phyloP scores from a whole-genome alignment of 2,797 vertebrate genomes.

The Prionace glauca region DNA sequence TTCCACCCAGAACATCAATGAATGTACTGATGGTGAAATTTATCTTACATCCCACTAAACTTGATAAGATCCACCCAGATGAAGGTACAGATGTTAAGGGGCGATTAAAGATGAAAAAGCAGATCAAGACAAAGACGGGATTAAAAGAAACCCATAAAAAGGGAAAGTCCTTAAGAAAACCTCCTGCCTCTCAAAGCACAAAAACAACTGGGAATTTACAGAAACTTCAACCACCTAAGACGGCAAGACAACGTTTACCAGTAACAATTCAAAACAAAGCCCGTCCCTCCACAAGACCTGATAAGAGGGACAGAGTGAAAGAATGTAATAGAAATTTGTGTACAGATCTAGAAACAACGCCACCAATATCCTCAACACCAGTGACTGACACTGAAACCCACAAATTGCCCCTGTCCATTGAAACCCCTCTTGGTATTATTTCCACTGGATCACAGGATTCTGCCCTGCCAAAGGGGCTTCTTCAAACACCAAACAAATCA shows the following conservation, averaged over 20 bases:
- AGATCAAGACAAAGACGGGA: not conserved
- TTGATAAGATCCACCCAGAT: slow-evolving; percentile 64
- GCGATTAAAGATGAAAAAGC: not conserved
- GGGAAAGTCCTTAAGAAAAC: not conserved
- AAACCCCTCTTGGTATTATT: not conserved
- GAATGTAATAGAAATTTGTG: not conserved
- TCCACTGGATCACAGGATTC: not conserved
- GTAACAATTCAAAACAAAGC: not conserved
- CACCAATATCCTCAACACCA: not conserved
- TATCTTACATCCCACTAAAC: slow-evolving; percentile 65
- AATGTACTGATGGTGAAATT: slow-evolving; percentile 63
- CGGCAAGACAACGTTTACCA: not conserved
- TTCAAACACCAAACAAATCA: not conserved
- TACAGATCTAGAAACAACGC: not conserved
- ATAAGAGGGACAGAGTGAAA: not conserved
- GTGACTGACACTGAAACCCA: not conserved
- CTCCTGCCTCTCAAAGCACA: not conserved
- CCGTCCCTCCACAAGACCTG: not conserved
- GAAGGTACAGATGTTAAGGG: slow-evolving; percentile 43
- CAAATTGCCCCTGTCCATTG: not conserved
- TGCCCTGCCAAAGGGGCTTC: not conserved
- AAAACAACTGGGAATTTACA: not conserved
- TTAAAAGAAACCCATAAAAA: slow-evolving; percentile 26
- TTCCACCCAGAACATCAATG: slow-evolving; percentile 49
- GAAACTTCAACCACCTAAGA: no score